Evolutionary conservation across 2,113 vertebrate genomes (phyloP), one percentile per base, ranked within the genome.

Genomic region (Gymnarchus niloticus): DNA sequence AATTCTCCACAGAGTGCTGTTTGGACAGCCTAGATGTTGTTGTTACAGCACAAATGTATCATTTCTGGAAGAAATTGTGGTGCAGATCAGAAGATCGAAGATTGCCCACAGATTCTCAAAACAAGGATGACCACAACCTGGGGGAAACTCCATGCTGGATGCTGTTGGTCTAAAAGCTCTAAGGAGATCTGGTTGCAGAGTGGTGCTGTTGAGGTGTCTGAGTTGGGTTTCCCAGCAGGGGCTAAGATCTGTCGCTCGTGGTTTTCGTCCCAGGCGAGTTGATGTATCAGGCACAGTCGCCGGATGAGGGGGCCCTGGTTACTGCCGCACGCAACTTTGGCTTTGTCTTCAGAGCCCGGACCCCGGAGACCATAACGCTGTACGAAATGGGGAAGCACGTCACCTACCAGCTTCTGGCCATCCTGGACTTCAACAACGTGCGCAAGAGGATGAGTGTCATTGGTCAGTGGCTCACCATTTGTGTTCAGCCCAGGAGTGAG

Each of bases 381-480:
- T 92, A 94, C 87, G 95, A 95, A 87, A 78, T 95, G 91, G 94
- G 93, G 23, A 93, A 86, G 65, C 85, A 89, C 0, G 91, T 94
- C 82, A 94, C 93, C 77, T 95, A 95, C 56, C 93, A 93, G 65
- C 87, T 96, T 23, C 91, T 95, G 65, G 94, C 94, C 82, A 94
- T 96, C 89, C 89, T 95, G 88, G 94, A 96, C 88, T 95, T 95
- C 87, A 95, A 92, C 89, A 94, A 94, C 85, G 73, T 93, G 84
- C 91, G 94, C 80, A 96, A 96, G 92, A 93, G 95, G 88, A 96
- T 96, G 94, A 95, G 94, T 87, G 92, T 96, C 37, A 94, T 95
- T 91, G 94, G 94, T 95, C 89, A 54, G 88, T 83, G 21, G n/a
- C 48, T 8, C 25, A 56, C 28, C n/a, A 12, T 76, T n/a, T 41